Evolutionary conservation across 2,888 invertebrate species (phyloP), one percentile per base, ranked within the genome.

Genomic region (Adineta ricciae): DNA sequence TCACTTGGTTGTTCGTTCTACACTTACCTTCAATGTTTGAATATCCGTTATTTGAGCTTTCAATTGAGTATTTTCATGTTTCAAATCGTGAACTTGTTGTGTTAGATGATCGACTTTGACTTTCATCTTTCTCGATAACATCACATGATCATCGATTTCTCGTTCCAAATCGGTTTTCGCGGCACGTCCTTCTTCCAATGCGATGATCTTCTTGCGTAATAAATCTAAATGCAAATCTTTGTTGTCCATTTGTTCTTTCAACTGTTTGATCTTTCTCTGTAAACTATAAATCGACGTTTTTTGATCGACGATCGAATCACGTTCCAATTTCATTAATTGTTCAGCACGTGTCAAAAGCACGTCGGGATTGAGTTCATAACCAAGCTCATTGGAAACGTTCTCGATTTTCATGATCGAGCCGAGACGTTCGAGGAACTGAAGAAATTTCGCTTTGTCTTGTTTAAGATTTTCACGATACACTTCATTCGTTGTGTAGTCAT

Each of bases 191-290:
- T 94, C 94, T 90, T 95, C 95, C 90, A 95, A 94, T 24, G 95
- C 92, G 86, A 94, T 94, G 84, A 96, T 91, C 90, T 97, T 97
- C 87, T 96, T 93, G 78, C 96, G 92, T 83, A 96, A 91, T 86
- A 96, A 92, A 90, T 97, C 96, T 89, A 96, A 91, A 90, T 97
- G 96, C 72, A 96, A 92, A 89, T 97, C 97, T 88, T 96, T 94
- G 86, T 96, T 93, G 89, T 96, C 96, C 50, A 96, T 92, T 90
- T 97, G 96, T 89, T 96, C 96, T 84, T 96, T 93, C 24, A 96
- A 91, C 14, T 94, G 94, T 87, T 95, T 93, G 32, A 90, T 64
- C 87, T 96, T 93, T 86, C 96, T 92, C 91, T 96, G 96, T 64
- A 96, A 92, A 89, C 95, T 95, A 90, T 96, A 96, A 84, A 95